These are phyloP conservation scores for Pterois miles DNA, from an alignment of 2,797 vertebrate species.

Conservation along the genomic window DNA sequence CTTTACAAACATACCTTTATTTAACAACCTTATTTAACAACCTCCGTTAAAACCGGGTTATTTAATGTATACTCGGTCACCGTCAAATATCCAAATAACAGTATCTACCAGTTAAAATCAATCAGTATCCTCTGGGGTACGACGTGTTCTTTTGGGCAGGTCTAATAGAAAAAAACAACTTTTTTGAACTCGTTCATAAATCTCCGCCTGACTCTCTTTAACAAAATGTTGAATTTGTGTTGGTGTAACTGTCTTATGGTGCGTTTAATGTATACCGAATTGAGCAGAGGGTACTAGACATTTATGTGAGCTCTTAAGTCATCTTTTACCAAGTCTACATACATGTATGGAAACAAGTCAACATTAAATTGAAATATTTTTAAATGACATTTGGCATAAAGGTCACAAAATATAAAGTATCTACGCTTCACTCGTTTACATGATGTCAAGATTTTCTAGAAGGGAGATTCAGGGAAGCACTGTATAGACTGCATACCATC, in stretches of 20 bases:
- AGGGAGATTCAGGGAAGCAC: background rate
- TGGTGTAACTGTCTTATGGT: background rate
- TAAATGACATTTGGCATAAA: background rate
- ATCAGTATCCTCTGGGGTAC: background rate
- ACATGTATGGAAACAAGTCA: background rate
- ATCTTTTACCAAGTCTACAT: background rate
- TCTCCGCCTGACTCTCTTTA: background rate
- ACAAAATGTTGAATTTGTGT: background rate
- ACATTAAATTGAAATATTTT: background rate
- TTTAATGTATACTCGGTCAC: background rate
- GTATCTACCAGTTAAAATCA: background rate
- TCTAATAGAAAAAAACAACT: background rate
- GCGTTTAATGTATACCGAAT: background rate
- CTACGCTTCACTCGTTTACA: background rate
- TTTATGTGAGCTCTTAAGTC: background rate
- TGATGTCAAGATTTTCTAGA: background rate
- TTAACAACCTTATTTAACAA: no score
- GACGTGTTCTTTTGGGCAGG: background rate
- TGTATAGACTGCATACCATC: slow-evolving; percentile 29
- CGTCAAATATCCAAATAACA: background rate
- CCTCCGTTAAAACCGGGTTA: background rate
- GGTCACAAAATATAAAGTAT: background rate
- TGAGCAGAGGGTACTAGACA: background rate
- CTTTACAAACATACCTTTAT: background rate
- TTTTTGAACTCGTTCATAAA: background rate